Evolutionary conservation across 2,113 vertebrate genomes (phyloP).

Genomic region (Vireo altiloquus): DNA sequence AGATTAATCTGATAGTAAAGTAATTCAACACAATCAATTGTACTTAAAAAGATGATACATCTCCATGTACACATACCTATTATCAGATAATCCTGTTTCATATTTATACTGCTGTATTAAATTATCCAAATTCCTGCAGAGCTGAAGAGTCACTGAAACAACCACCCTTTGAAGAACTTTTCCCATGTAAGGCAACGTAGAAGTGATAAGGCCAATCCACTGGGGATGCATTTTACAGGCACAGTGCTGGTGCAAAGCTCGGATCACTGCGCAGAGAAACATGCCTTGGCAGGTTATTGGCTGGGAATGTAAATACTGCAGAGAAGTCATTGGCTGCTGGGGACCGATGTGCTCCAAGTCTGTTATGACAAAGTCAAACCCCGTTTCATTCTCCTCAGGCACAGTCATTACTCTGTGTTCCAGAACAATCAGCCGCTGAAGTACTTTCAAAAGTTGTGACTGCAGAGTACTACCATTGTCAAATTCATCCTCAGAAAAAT

Average conservation of each 20-base stretch:
- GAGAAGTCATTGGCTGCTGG: constrained; percentile 94
- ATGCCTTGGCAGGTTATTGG: constrained; percentile 97
- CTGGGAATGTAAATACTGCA: constrained; percentile 94
- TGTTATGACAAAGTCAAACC: constrained; percentile 86
- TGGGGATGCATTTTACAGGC: constrained; percentile 98
- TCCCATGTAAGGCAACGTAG: constrained; percentile 96
- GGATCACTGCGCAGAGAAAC: constrained; percentile 96
- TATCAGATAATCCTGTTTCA: constrained; percentile 87
- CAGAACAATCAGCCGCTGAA: constrained; percentile 91
- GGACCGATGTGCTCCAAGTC: constrained; percentile 92
- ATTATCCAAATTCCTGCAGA: constrained; percentile 96
- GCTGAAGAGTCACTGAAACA: constrained; percentile 94
- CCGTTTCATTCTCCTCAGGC: constrained; percentile 84
- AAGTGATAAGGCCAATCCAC: constrained; percentile 96
- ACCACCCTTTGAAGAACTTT: constrained; percentile 92
- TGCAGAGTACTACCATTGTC: constrained; percentile 93
- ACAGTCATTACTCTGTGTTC: constrained; percentile 90
- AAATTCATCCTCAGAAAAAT: constrained; percentile 94
- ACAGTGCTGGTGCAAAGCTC: constrained; percentile 94
- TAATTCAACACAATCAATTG: not conserved
- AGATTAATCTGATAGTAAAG: not conserved
- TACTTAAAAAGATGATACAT: not conserved
- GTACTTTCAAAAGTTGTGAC: constrained; percentile 90
- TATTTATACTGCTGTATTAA: constrained; percentile 96
- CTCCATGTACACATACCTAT: constrained; percentile 73